Evolutionary conservation across 2,888 invertebrate genomes (phyloP).

Genomic region (Neoascia interrupta): DNA sequence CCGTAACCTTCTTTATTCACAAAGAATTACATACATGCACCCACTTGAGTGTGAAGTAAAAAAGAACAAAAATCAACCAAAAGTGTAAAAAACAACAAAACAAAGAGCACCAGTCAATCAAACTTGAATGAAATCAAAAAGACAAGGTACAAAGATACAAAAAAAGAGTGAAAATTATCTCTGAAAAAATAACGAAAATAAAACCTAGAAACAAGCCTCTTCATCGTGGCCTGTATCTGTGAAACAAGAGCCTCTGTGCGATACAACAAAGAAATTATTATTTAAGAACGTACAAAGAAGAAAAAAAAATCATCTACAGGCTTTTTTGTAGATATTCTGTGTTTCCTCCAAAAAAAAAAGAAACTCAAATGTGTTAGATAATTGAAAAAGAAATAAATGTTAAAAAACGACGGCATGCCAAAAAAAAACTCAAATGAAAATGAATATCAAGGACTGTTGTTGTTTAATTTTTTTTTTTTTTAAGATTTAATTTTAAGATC

Average conservation of each 20-base stretch:
- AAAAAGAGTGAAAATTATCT: conserved; percentile 11
- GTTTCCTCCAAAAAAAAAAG: conserved; percentile 10
- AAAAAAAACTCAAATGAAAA: conserved; percentile 37
- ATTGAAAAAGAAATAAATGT: conserved; percentile 22
- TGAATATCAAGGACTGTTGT: conserved; percentile 53
- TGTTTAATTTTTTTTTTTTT: conserved; percentile 33
- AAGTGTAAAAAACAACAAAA: conserved; percentile 35
- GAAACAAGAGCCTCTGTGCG: conserved; percentile 20
- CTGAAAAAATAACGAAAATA: conserved; percentile 3
- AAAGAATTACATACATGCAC: conserved; percentile 5
- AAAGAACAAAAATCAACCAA: conserved; percentile 24
- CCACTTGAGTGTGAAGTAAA: too few species aligned
- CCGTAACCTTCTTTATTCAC: too few species aligned
- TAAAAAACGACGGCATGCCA: conserved; percentile 11
- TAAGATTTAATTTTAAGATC: conserved; percentile 3
- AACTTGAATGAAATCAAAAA: conserved; percentile 36
- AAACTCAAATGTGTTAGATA: conserved; percentile 46
- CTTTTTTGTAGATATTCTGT: too few species aligned
- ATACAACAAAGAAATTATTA: conserved; percentile 55
- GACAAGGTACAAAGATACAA: background rate
- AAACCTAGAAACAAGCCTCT: conserved; percentile 30
- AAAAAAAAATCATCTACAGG: background rate
- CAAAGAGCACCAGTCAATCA: conserved; percentile 52
- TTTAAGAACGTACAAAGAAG: conserved; percentile 1
- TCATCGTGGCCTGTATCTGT: conserved; percentile 9